phyloP scores from a whole-genome alignment of 2,113 vertebrate genomes.

The Okapia johnstoni region DNA sequence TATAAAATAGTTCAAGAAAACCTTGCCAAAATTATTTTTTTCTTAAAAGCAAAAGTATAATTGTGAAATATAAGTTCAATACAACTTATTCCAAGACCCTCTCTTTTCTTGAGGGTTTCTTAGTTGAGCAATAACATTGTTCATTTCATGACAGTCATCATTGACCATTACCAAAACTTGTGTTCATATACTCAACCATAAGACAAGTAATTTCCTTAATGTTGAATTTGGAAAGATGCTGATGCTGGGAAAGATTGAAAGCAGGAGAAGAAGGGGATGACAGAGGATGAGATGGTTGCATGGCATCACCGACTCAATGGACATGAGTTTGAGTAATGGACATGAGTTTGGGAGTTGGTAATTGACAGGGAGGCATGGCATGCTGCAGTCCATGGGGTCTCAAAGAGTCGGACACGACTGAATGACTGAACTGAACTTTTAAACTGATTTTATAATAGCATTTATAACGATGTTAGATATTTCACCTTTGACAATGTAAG shows the following conservation, averaged over 20 bases:
- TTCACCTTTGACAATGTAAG: not conserved
- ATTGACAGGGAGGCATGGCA: not conserved
- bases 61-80: not conserved
- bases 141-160: not conserved
- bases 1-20: not conserved
- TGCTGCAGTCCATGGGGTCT: not conserved
- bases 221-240: not conserved
- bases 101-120: not conserved
- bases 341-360: not conserved
- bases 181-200: not conserved
- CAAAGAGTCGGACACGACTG: not conserved
- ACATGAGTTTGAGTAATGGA: not conserved
- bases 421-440: not conserved
- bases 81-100: not conserved
- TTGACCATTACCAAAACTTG: not conserved
- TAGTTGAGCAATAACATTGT: not conserved
- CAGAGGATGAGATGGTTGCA: not conserved
- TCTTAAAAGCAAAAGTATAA: not conserved
- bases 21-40: not conserved
- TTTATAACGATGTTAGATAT: not conserved
- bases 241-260: not conserved
- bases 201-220: not conserved
- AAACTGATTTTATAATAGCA: not conserved
- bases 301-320: not conserved
- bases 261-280: not conserved